Evolutionary conservation across 2,113 vertebrate species (phyloP).

Genomic region (Pelodiscus sinensis): DNA sequence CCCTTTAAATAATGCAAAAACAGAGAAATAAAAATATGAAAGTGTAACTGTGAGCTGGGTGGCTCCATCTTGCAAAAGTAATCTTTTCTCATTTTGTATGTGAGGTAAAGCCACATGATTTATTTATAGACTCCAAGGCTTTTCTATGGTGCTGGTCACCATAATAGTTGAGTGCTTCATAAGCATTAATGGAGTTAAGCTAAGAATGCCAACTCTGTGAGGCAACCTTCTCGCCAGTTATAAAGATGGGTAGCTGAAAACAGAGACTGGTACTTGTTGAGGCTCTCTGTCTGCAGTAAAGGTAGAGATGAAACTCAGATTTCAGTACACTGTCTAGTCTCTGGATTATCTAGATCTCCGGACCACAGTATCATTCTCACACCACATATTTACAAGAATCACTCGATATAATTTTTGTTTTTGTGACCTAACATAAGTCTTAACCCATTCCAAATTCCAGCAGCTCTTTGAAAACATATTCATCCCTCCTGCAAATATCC

Average conservation of each 20-base stretch:
- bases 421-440: not conserved
- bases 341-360: not conserved
- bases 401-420: not conserved
- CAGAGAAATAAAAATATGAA: conserved; percentile 52
- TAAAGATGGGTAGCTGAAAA: conserved; percentile 26
- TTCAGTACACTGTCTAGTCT: not conserved
- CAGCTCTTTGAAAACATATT: not conserved
- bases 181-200: conserved; percentile 8
- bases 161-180: not conserved
- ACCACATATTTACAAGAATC: not conserved
- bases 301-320: not conserved
- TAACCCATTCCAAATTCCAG: not conserved
- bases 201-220: conserved; percentile 29
- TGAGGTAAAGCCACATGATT: not conserved
- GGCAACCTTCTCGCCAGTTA: not conserved
- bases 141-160: not conserved
- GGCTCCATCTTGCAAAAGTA: conserved; percentile 2
- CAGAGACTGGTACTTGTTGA: not conserved
- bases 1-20: conserved; percentile 66
- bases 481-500: not conserved
- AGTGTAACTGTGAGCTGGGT: not conserved
- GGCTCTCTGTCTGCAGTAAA: not conserved
- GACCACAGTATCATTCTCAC: not conserved
- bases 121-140: conserved; percentile 16
- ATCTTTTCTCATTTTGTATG: not conserved